Base-by-base conservation (phyloP, 2,888 invertebrate genomes). In the Theodoxus fluviatilis region DNA sequence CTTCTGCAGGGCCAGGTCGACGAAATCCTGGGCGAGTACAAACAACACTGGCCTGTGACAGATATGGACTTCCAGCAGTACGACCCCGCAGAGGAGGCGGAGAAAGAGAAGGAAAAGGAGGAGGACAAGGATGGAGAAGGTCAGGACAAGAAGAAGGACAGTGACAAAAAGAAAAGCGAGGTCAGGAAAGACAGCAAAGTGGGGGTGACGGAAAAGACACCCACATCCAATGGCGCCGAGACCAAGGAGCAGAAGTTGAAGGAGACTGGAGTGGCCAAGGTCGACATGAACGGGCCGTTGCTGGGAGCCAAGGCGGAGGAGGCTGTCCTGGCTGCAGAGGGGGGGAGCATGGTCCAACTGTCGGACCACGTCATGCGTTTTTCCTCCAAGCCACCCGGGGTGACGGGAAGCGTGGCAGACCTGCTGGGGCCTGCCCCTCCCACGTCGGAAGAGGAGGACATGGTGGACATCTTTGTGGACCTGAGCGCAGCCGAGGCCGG, bases 1-100 rank as follows among this genome's bases (percentile, higher is more conserved):
- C n/a, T n/a, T n/a, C n/a, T n/a, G n/a, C 69, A 69, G 70, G 85
- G 84, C 0, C 84, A 84, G 64, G 79, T 85, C 43, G 83, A 84
- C 67, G 81, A 84, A 71, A 81, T 83, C 61, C 80, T 85, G 38
- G 75, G 78, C 6, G 79, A 79, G 38, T 86, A 81, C 74, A 80
- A 80, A 38, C 83, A 84, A 69, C 76, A 79, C 68, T 86, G 85
- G 85, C 84, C 85, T 0, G 79, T 84, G 28, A 77, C 74, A n/a
- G n/a, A n/a, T n/a, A n/a, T n/a, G n/a, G n/a, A n/a, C n/a, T n/a
- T n/a, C n/a, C n/a, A n/a, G n/a, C n/a, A n/a, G n/a, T n/a, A n/a
- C n/a, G n/a, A n/a, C n/a, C n/a, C n/a, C n/a, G n/a, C n/a, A n/a
- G 77, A 76, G n/a, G 79, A 76, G 12, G 78, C 76, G 7, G 73